Conservation (phyloP, 37 sponge, comb jelly and placozoan genomes). For the Sycon ciliatum region DNA sequence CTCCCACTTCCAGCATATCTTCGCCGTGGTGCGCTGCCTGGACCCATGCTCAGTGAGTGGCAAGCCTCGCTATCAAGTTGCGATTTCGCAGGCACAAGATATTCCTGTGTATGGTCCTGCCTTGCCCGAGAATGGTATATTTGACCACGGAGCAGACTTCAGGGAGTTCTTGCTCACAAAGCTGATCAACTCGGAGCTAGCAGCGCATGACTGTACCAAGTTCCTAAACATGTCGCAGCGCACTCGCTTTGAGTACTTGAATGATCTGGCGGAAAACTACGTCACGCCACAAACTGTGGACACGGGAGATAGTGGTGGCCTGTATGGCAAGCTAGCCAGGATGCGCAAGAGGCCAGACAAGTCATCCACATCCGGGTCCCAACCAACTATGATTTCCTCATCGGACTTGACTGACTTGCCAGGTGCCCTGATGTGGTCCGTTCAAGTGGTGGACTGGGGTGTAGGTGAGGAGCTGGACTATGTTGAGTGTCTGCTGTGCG, state of each 20-base stretch:
- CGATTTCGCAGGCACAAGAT: slow-evolving; percentile 62
- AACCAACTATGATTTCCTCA: no score
- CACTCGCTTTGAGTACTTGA: slow-evolving; percentile 68
- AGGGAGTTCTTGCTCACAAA: slow-evolving; percentile 82
- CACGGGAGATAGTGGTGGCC: no score
- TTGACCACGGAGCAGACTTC: slow-evolving; percentile 69
- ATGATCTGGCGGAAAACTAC: slow-evolving; percentile 42
- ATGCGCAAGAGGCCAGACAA: no score
- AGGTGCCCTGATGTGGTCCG: no score
- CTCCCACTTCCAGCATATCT: slow-evolving; percentile 94
- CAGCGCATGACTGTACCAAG: slow-evolving; percentile 65
- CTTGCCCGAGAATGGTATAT: slow-evolving; percentile 56
- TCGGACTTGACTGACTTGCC: no score
- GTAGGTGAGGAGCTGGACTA: no score
- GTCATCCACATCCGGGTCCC: no score
- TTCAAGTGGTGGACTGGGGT: no score
- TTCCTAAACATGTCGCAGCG: slow-evolving; percentile 65
- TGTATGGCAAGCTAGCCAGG: no score
- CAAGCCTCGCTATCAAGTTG: no score
- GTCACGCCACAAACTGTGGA: slow-evolving; percentile 34
- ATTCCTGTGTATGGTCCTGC: slow-evolving; percentile 85
- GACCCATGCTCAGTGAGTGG: background rate
- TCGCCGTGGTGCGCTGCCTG: slow-evolving; percentile 64
- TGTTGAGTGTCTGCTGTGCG: no score
- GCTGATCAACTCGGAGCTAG: slow-evolving; percentile 83